Conservation (phyloP, 1,140 invertebrate species). For the Cataglyphis hispanica region DNA sequence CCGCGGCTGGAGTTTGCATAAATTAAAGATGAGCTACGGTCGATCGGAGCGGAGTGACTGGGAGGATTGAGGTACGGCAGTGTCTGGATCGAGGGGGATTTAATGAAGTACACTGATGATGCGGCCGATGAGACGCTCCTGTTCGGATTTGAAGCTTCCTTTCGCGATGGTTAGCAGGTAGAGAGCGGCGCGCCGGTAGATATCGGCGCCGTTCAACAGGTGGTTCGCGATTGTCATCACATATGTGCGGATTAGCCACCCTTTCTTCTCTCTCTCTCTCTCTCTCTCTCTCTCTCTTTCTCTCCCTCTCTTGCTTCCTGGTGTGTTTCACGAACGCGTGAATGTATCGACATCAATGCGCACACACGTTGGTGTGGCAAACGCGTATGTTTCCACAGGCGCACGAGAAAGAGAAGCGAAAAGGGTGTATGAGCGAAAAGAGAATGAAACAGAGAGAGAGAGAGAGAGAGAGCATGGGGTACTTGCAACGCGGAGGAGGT, state of each 20-base stretch:
- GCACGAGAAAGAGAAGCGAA: neutral
- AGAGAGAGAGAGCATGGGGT: neutral
- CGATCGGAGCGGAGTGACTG: neutral
- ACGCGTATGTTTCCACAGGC: neutral
- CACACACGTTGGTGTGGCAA: neutral
- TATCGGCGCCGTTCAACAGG: slow-evolving; percentile 76
- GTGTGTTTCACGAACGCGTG: neutral
- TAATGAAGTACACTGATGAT: slow-evolving; percentile 56
- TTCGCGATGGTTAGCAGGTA: slow-evolving; percentile 63
- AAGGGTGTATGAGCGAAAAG: slow-evolving; percentile 32
- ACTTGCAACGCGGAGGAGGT: slow-evolving; percentile 46
- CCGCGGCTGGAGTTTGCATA: neutral
- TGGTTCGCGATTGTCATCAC: slow-evolving; percentile 78
- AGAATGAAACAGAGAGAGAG: neutral
- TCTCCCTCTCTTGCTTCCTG: slow-evolving; percentile 9
- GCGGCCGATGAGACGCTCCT: slow-evolving; percentile 26
- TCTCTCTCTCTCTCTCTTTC: slow-evolving; percentile 47
- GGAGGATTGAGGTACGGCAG: neutral
- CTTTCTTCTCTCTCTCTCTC: slow-evolving; percentile 48
- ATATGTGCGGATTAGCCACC: slow-evolving; percentile 76
- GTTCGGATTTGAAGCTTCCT: slow-evolving; percentile 70
- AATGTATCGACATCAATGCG: neutral
- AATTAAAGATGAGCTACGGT: slow-evolving; percentile 9
- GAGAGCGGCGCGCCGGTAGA: slow-evolving; percentile 37
- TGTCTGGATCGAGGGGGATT: slow-evolving; percentile 27